Conservation (phyloP, 2,113 vertebrate species). For the Herpailurus yagouaroundi region DNA sequence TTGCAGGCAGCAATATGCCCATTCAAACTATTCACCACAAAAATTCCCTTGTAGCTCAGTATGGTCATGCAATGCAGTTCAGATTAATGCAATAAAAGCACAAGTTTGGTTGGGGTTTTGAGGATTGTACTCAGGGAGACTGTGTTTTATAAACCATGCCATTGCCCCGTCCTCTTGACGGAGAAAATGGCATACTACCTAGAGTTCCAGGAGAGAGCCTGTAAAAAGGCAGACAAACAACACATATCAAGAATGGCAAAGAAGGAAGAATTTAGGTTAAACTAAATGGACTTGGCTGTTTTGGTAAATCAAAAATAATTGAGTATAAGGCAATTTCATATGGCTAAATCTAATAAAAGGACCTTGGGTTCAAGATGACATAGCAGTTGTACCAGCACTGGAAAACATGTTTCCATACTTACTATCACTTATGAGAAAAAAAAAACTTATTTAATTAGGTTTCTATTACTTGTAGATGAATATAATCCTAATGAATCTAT, state of each 20-base stretch:
- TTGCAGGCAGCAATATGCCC: not conserved
- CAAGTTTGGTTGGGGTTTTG: not conserved
- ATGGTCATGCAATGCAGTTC: not conserved
- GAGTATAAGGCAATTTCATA: not conserved
- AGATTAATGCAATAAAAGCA: not conserved
- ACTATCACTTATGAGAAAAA: not conserved
- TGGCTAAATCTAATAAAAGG: not conserved
- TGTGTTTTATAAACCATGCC: not conserved
- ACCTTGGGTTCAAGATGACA: not conserved
- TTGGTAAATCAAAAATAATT: not conserved
- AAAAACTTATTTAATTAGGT: not conserved
- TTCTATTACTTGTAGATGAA: conserved; percentile 42
- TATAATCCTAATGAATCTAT: not conserved
- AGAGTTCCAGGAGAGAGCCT: not conserved
- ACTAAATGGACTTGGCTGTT: not conserved
- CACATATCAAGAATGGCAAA: not conserved
- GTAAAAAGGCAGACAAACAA: not conserved
- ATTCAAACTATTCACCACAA: not conserved
- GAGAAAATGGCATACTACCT: no score
- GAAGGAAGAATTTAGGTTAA: not conserved
- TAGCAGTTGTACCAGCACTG: not conserved
- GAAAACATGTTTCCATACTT: not conserved
- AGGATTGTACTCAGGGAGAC: not conserved
- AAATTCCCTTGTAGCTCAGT: not conserved
- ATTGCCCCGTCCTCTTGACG: not conserved